Conservation (phyloP, 30 jellyfish, hydroid and myxozoan species). For the Sanderia malayensis region DNA sequence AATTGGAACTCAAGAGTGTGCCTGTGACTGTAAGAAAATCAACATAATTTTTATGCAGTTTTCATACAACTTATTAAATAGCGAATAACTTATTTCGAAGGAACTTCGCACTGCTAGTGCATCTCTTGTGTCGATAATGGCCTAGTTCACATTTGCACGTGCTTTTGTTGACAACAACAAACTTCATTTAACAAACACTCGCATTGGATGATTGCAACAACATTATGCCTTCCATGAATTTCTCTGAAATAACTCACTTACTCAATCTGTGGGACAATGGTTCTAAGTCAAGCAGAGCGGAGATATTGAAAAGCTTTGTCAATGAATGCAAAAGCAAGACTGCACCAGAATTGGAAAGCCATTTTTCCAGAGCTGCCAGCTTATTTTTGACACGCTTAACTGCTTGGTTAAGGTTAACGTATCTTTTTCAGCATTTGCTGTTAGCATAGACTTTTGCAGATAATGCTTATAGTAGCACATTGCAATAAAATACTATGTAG, state of each 20-base stretch:
- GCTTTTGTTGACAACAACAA: too few species aligned
- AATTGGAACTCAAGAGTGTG: too few species aligned
- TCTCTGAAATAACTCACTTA: conserved; percentile 52
- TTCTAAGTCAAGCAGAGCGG: conserved; percentile 66
- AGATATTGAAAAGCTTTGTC: conserved; percentile 46
- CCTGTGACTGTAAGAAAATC: too few species aligned
- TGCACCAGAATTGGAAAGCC: conserved; percentile 79
- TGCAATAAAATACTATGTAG: neutral
- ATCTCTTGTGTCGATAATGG: too few species aligned
- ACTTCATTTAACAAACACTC: too few species aligned
- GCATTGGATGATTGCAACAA: too few species aligned
- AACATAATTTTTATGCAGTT: too few species aligned
- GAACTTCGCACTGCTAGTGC: too few species aligned
- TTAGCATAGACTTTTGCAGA: neutral
- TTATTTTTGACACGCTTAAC: conserved; percentile 85
- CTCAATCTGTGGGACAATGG: conserved; percentile 79
- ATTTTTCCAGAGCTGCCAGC: conserved; percentile 70
- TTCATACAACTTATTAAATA: too few species aligned
- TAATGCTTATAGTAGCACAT: neutral
- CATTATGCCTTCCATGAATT: conserved; percentile 33
- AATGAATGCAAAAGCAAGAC: conserved; percentile 65
- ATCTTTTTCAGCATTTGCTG: conserved; percentile 34
- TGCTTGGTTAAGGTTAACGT: conserved; percentile 91
- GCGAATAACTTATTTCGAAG: too few species aligned
- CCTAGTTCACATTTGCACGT: too few species aligned